phyloP scores from a whole-genome alignment of 2,888 invertebrate species.

The Periphyllus acericola region DNA sequence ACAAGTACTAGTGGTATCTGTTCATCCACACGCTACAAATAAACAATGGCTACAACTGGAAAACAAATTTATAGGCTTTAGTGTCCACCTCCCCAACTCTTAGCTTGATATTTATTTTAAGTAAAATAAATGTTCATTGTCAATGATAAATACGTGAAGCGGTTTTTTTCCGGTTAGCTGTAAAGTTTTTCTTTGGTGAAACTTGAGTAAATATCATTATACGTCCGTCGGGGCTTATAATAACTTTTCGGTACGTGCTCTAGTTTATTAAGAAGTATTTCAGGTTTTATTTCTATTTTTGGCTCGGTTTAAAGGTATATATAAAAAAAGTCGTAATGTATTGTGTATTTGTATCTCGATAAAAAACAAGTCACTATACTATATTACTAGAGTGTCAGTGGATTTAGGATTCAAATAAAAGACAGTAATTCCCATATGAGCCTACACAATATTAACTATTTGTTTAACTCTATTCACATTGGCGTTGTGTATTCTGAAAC shows the following conservation, averaged over 20 bases:
- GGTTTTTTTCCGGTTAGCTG: background rate
- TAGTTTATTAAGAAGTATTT: slow-evolving; percentile 34
- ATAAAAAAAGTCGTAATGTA: background rate
- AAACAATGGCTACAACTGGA: background rate
- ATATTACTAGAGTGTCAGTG: too few species aligned
- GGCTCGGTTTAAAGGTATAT: background rate
- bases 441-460: too few species aligned
- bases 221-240: slow-evolving; percentile 35
- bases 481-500: too few species aligned
- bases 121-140: slow-evolving; percentile 52
- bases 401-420: too few species aligned
- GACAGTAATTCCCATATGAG: too few species aligned
- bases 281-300: slow-evolving; percentile 12
- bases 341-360: background rate
- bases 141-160: slow-evolving; percentile 30
- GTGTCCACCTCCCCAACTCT: background rate
- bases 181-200: slow-evolving; percentile 20
- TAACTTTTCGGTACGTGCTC: slow-evolving; percentile 57
- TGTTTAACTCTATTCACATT: too few species aligned
- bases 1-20: background rate
- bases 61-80: background rate
- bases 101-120: slow-evolving; percentile 32
- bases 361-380: background rate
- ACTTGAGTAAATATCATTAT: slow-evolving; percentile 42
- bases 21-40: background rate